These are phyloP conservation scores for Phylloscopus collybita DNA, from an alignment of 2,797 vertebrate genomes.

Conservation along the genomic window DNA sequence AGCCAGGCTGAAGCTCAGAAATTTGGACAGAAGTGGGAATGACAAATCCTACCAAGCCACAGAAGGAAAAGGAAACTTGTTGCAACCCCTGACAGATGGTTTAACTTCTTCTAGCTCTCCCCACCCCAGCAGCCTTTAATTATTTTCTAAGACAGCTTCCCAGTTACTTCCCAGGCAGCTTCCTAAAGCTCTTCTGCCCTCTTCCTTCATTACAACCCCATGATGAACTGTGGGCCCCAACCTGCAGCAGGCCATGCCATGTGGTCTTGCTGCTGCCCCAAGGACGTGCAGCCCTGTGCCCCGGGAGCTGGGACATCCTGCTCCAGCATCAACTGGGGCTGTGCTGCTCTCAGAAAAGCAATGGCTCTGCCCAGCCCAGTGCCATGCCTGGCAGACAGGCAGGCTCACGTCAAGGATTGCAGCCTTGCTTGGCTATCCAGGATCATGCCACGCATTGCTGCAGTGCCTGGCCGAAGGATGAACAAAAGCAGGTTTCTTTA, in stretches of 20 bases:
- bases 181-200: background rate
- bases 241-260: rapidly evolving
- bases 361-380: rapidly evolving
- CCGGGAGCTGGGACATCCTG: rapidly evolving
- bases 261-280: background rate
- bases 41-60: background rate
- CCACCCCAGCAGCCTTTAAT: background rate
- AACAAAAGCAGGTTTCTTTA: background rate
- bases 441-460: rapidly evolving
- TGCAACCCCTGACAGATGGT: background rate
- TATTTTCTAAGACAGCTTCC: background rate
- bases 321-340: background rate
- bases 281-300: background rate
- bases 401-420: background rate
- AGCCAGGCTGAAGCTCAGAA: background rate
- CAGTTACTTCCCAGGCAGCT: background rate
- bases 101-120: background rate
- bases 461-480: rapidly evolving
- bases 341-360: background rate
- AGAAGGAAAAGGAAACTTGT: background rate
- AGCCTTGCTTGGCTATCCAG: background rate
- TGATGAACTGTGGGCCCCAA: background rate
- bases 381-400: background rate
- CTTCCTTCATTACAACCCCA: rapidly evolving
- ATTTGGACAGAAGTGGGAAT: background rate